Evolutionary conservation across 2,888 invertebrate genomes (phyloP), one percentile per base, ranked within the genome.

Genomic region (Tipula vernalis): DNA sequence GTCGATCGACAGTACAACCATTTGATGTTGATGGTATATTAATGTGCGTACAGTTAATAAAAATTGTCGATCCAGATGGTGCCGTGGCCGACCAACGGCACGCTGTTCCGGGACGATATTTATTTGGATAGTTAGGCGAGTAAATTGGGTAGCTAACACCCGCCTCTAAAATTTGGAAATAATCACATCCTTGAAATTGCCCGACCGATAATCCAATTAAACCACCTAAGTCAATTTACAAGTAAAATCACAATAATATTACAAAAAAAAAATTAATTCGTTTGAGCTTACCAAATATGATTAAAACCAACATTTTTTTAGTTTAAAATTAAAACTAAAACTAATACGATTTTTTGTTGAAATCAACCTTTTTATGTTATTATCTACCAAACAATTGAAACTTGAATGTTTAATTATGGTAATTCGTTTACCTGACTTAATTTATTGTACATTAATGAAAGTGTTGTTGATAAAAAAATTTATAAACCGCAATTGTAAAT

Each of bases 31-130:
- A 83, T 28, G 86, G 86, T n/a, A 86, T 41, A 12, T 83, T 18
- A 44, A 86, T 18, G 10, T 6, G 10, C 6, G 36, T 42, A 28
- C 86, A 86, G 18, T 86, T 57, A 6, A 86, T 10, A 51, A 57
- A 36, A 10, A 86, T 51, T 5, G 36, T 86, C 13, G 83, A 83
- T 0, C 91, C 91, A 0, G 88, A 1, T 0, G 93, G 92, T 87
- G 93, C 92, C 12, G 57, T 88, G 0, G 89, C 91, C 6, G 90
- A 89, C 94, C 94, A 95, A 12, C 92, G 90, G 88, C 94, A 95
- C 1, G 89, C 88, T 0, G 89, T 88, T 0, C 90, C 90, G 0
- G 89, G 88, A 0, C 83, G 0, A 88, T 94, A 94, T 44, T 88
- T 88, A 0, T 88, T 39, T 0, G 94, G 93, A 89, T 94, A 94